These are phyloP conservation scores for Malurus elegans DNA, from an alignment of 2,113 vertebrate species.

Conservation along the genomic window DNA sequence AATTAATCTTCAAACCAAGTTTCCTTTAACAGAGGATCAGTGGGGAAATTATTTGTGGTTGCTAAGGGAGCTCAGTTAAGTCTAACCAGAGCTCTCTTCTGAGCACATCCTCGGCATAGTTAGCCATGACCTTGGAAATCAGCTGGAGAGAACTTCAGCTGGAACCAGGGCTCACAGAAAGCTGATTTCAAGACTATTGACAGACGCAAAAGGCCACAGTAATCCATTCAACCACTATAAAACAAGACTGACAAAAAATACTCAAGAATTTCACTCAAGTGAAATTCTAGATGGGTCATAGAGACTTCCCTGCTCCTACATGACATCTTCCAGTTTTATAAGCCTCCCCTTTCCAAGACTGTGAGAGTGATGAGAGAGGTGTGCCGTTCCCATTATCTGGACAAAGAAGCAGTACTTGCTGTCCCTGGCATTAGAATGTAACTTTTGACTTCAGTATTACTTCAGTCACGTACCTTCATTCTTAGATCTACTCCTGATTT, in stretches of 20 bases:
- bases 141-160: not conserved
- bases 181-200: not conserved
- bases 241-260: not conserved
- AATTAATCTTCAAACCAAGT: slow-evolving; percentile 16
- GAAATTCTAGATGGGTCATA: not conserved
- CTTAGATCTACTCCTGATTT: not conserved
- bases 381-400: not conserved
- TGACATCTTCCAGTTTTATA: not conserved
- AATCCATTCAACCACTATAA: not conserved
- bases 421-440: not conserved
- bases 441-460: not conserved
- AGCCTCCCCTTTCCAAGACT: not conserved
- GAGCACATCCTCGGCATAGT: rapidly evolving
- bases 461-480: not conserved
- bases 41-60: not conserved
- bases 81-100: not conserved
- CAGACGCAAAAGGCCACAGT: not conserved
- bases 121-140: not conserved
- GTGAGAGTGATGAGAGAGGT: not conserved
- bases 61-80: not conserved
- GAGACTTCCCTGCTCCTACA: not conserved
- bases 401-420: not conserved
- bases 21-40: not conserved
- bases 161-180: not conserved
- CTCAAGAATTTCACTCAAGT: not conserved